Evolutionary conservation across 2,888 invertebrate species (phyloP), one percentile per base, ranked within the genome.

Genomic region (Willowsia nigromaculata): DNA sequence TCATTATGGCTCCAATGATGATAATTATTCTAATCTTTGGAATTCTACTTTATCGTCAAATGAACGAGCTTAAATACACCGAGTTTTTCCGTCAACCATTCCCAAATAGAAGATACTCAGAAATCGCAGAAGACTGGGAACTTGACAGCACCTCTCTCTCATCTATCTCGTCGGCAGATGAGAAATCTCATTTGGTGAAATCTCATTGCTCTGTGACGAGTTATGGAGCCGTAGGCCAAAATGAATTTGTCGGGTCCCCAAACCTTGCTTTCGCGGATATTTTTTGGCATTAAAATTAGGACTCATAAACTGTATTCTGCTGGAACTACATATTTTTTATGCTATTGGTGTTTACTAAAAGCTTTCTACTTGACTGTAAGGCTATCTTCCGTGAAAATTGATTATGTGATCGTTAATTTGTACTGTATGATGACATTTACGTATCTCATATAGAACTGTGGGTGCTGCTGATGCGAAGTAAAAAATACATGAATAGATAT

Each of bases 101-200:
- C 6, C 91, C 91, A 1, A 90, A 53, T n/a, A 56, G 90, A 78
- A 78, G 89, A 47, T 91, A 91, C 56, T 90, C 91, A 0, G 87
- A 90, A 88, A 87, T 91, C 7, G 91, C 90, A 7, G 89, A 90
- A n/a, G 68, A 80, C 13, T 91, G 91, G 91, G 90, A 91, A 15
- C 83, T 74, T 15, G 89, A 86, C 13, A 82, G 85, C 33, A 76
- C 7, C n/a, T 13, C 53, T 40, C 25, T 71, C 18, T 83, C 82
- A 27, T 18, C 56, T 9, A 37, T 37, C 37, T 80, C 56, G 43
- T 59, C 40, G 11, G 74, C 43, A 37, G 84, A 90, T 40, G 85
- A 71, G 11, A 50, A 85, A 40, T 50, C 43, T 4, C 83, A 90
- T 18, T 40, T 90, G 11, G n/a, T 65, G 11, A 30, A 83, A 47